Conservation (phyloP, 2,113 vertebrate genomes). For the Equus przewalskii region DNA sequence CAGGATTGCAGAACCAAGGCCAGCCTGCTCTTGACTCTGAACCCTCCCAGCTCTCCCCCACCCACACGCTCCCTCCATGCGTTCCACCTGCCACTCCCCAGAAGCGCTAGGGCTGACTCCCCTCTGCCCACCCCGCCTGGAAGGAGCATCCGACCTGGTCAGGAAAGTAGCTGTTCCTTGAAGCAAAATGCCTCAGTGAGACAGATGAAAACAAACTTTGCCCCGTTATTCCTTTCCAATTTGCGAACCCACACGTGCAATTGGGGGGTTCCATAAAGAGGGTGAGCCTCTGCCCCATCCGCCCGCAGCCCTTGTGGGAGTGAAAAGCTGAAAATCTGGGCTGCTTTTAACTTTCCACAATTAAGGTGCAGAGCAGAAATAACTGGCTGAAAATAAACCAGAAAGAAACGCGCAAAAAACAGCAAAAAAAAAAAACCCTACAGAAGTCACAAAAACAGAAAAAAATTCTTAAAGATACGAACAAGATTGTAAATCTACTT, state of each 20-base stretch:
- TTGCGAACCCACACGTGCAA: not conserved
- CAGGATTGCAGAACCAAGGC: rapidly evolving
- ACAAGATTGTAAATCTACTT: not conserved
- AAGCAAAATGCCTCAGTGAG: not conserved
- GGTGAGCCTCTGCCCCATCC: not conserved
- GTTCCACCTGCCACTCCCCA: rapidly evolving
- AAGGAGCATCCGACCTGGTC: not conserved
- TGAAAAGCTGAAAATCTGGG: not conserved
- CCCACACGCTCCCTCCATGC: rapidly evolving
- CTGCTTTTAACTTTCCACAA: not conserved
- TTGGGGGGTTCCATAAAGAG: not conserved
- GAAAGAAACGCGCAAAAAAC: not conserved
- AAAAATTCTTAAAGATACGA: not conserved
- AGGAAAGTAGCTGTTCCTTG: not conserved
- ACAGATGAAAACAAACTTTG: not conserved
- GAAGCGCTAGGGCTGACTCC: rapidly evolving
- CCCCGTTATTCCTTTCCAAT: not conserved
- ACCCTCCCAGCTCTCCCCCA: not conserved
- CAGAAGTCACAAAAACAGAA: not conserved
- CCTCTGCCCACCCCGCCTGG: not conserved
- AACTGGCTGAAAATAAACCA: conserved; percentile 1
- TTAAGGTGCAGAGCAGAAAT: not conserved
- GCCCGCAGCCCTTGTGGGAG: not conserved
- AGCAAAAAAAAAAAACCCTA: not conserved
- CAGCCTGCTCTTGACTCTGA: not conserved